Base-by-base conservation (phyloP, 1,140 invertebrate genomes). In the Drosophila melanica region DNA sequence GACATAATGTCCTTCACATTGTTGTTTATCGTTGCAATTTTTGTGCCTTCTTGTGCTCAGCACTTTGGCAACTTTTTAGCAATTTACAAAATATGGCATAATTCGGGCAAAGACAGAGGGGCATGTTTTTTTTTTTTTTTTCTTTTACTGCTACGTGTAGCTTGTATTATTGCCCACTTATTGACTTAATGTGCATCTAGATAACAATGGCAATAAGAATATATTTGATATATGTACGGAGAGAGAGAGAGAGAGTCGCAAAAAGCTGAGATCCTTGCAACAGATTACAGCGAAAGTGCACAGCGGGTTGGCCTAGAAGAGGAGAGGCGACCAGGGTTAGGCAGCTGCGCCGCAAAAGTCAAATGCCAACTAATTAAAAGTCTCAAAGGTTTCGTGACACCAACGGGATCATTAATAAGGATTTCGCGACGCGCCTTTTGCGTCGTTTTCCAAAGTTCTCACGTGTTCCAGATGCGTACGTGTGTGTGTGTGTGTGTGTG, bases 31-130 rank as follows among this genome's bases (percentile, higher is more conserved):
- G 72, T 14, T 51, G 57, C 68, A 73, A 47, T 77, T 84, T 79
- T 84, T 78, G 45, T 70, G 51, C 41, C 48, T 71, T 51, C 67
- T 53, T 69, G 42, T 50, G 42, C 50, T 27, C 72, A 57, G 75
- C 78, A 75, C 51, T 80, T 79, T 79, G 27, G 57, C 63, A 81
- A 89, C 60, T 73, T 79, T 79, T 78, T 87, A 77, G 84, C 84
- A 80, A 87, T 87, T 89, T 67, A 63, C 72, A 44, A 87, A 87
- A 87, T 87, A 89, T 87, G 84, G 68, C 84, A 87, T 84, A 84
- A 87, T 79, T 78, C 44, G 11, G 41, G 39, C 33, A 16, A 14
- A 37, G 50, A 53, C 30, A 53, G 35, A 27, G 55, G 71, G 63
- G 54, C 58, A 55, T 41, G 55, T 27, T 7, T 27, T 27, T 27